Base-by-base conservation (phyloP, 2,888 invertebrate species). In the Sarcophaga subvicina region DNA sequence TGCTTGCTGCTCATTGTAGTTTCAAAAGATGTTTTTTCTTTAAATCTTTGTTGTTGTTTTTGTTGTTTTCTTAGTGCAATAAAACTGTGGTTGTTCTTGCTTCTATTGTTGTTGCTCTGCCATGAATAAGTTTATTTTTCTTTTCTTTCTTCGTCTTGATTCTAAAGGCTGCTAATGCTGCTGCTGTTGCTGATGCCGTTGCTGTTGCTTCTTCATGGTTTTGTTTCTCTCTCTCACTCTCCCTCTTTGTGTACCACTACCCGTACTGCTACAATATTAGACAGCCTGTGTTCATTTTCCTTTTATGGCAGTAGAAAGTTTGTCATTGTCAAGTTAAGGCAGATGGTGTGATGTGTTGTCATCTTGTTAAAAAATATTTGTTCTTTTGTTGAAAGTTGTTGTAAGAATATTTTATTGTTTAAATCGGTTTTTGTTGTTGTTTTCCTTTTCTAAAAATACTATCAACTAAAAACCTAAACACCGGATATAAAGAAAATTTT, bases 331-430 rank as follows among this genome's bases (percentile, higher is more conserved):
- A 87, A 81, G 84, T 87, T 82, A 78, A 79, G 75, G 72, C 87
- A 87, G 87, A 84, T 87, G 87, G 87, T 87, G 87, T 87, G 87
- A 87, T 87, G 84, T 82, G 87, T 87, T 87, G 87, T 87, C 87
- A 87, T 84, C 80, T 84, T 84, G 80, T 84, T 84, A 80, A 84
- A 79, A 84, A 84, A 67, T 80, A 80, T 76, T 84, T 84, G 80
- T 84, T 76, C 80, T 80, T 84, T 84, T 84, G 80, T 80, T 62
- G 54, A 70, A 71, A 80, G 47, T 59, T 84, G 10, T 37, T 37
- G 54, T 72, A 75, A 75, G 79, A 83, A 73, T 37, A 67, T 60
- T 27, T 73, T 67, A 37, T 66, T 66, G 54, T 66, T 66, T 5
- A 27, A 54, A 54, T 14, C 37, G 37, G 27, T 67, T 70, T 66